Base-by-base conservation (phyloP, 1,140 invertebrate species). In the Amyelois transitella region DNA sequence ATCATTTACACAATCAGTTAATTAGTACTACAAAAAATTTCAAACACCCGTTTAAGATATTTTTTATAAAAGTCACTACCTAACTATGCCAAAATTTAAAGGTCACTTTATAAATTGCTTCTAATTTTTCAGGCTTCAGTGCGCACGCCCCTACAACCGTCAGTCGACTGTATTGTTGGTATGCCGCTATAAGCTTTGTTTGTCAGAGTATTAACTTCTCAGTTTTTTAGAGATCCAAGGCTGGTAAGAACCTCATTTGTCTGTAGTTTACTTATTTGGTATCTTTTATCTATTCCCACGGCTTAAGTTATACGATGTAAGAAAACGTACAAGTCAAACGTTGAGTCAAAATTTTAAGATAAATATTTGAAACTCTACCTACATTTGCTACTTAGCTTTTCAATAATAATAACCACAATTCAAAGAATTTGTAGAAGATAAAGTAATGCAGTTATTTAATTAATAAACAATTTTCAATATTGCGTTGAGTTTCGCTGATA, bases 171-270 rank as follows among this genome's bases (percentile, higher is more conserved):
- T 62, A 62, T 51, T 55, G 58, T 24, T 53, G 3, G n/a, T 38
- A 6, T 60, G 58, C 55, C 49, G 52, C 58, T 63, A 48, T 63
- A 62, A 74, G 72, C 70, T 74, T 78, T 77, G 77, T 81, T 81
- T 76, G 72, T 44, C 48, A 55, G 65, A 67, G 67, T 62, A 74
- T 80, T 74, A 77, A 64, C 67, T 77, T 76, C 72, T 75, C 71
- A 58, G 66, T 81, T 85, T 81, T 80, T 84, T 81, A 76, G 64
- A 70, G 57, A 63, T 69, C 63, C 69, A 75, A 77, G 65, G 70
- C 53, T 70, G 53, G 47, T 62, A 49, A 60, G 74, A 71, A 72
- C 64, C 64, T 57, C 58, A 59, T 53, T 51, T 21, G n/a, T n/a
- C n/a, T n/a, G n/a, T n/a, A n/a, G n/a, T n/a, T n/a, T n/a, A n/a